phyloP scores from a whole-genome alignment of 1,140 invertebrate genomes.

The Temnothorax nylanderi region DNA sequence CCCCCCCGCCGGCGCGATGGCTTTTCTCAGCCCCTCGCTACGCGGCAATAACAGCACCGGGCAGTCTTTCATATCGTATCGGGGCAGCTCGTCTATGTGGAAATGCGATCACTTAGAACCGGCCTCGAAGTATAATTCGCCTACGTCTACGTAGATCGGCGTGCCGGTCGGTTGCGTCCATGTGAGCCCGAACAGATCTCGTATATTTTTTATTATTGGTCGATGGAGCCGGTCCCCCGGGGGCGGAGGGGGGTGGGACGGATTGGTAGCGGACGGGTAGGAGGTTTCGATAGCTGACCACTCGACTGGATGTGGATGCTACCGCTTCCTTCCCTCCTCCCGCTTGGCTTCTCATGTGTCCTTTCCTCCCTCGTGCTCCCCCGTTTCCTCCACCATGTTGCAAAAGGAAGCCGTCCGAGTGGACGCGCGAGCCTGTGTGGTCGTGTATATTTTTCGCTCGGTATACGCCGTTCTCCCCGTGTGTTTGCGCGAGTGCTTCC shows the following conservation, averaged over 20 bases:
- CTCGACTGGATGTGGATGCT: constrained; percentile 77
- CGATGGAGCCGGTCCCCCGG: constrained; percentile 69
- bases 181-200: constrained; percentile 73
- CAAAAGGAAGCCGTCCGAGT: constrained; percentile 66
- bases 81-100: constrained; percentile 84
- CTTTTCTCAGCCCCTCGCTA: constrained; percentile 58
- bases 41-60: constrained; percentile 73
- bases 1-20: constrained; percentile 55
- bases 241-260: constrained; percentile 53
- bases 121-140: constrained; percentile 83
- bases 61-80: constrained; percentile 81
- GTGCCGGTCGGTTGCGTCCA: constrained; percentile 67
- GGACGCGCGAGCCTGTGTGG: constrained; percentile 29
- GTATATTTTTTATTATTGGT: constrained; percentile 85
- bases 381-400: constrained; percentile 53
- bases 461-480: constrained; percentile 38
- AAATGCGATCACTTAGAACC: constrained; percentile 85
- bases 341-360: constrained; percentile 33
- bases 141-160: constrained; percentile 62
- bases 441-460: constrained; percentile 55
- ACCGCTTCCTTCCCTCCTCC: constrained; percentile 47
- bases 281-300: constrained; percentile 84
- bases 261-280: constrained; percentile 54
- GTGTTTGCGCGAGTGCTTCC: constrained; percentile 60
- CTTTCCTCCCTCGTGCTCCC: constrained; percentile 62